Evolutionary conservation across 2,888 invertebrate species (phyloP).

Genomic region (Netelia melanura): DNA sequence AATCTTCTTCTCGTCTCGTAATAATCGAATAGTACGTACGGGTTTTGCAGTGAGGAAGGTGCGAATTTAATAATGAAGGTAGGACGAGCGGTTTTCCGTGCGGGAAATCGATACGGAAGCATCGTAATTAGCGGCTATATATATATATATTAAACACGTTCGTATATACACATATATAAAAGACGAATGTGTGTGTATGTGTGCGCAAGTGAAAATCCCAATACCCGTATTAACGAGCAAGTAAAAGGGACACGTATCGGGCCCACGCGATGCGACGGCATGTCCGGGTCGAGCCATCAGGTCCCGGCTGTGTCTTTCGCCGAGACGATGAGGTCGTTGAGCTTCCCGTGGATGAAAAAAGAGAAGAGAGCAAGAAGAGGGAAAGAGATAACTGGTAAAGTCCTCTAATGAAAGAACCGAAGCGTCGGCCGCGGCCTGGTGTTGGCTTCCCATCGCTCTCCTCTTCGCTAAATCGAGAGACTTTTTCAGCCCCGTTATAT

Average conservation of each 20-base stretch:
- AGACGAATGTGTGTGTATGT: background rate
- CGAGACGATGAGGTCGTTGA: constrained; percentile 63
- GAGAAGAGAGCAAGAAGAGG: constrained; percentile 4
- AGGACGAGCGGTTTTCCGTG: constrained; percentile 10
- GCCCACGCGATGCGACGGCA: constrained; percentile 15
- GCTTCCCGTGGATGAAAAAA: constrained; percentile 50
- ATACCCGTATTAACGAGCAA: constrained; percentile 41
- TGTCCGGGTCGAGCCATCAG: constrained; percentile 52
- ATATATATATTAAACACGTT: background rate
- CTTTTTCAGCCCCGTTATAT: constrained; percentile 3
- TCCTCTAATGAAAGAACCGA: constrained; percentile 48
- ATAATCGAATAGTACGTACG: background rate
- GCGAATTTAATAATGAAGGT: background rate
- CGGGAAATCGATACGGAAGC: constrained; percentile 20
- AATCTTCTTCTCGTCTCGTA: background rate
- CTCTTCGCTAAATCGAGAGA: constrained; percentile 34
- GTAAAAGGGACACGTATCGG: constrained; percentile 20
- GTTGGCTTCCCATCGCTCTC: constrained; percentile 49
- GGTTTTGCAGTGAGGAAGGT: background rate
- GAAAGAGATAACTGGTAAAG: constrained; percentile 24
- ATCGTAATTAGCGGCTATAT: constrained; percentile 1
- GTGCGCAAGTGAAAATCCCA: constrained; percentile 23
- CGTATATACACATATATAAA: background rate
- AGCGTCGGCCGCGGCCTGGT: constrained; percentile 20
- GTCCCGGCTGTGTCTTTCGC: constrained; percentile 51